Evolutionary conservation across 23 tunicate genomes (phyloP), one percentile per base, ranked within the genome.

Genomic region (Halocynthia aurantium): DNA sequence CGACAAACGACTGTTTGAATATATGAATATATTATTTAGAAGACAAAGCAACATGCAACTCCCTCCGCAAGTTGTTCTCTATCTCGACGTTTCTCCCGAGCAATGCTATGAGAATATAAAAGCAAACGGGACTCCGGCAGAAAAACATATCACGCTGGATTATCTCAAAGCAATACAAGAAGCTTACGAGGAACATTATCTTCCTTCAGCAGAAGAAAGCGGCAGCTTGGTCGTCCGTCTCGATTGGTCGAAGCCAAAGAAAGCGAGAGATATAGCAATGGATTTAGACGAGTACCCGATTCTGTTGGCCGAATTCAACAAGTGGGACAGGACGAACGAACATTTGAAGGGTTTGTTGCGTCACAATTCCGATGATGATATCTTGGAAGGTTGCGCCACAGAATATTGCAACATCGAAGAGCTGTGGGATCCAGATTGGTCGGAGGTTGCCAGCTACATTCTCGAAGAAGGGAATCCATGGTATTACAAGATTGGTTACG

Each of bases 21-120:
- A 69, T 72, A 22, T 53, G 22, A 22, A 56, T 31, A 31, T 0
- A 31, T 31, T 31, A 31, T 31, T 31, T 4, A 31, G 44, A 31
- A 31, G 44, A 31, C 44, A 31, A 31, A 31, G 44, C 44, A 31
- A 31, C 44, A 74, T 22, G 11, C 56, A 54, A 8, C 13, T 74
- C 21, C 56, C 78, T 12, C 78, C 78, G 18, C 74, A 89, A 83
- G 85, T 85, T 12, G 81, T 89, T 10, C 20, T 89, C 7, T 89
- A 89, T 61, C 77, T 89, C 71, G 83, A 89, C 52, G 82, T 84
- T 11, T 82, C 89, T 11, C 80, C 96, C 0, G 89, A 89, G 71
- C 77, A 75, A 53, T 76, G 83, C 56, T 80, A 89, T 52, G 88
- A 89, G 22, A 67, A 61, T 7, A 55, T 84, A 9, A 89, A 89